Conservation (phyloP, 37 sponge, comb jelly and placozoan species). For the Lycopodina hypogea region DNA sequence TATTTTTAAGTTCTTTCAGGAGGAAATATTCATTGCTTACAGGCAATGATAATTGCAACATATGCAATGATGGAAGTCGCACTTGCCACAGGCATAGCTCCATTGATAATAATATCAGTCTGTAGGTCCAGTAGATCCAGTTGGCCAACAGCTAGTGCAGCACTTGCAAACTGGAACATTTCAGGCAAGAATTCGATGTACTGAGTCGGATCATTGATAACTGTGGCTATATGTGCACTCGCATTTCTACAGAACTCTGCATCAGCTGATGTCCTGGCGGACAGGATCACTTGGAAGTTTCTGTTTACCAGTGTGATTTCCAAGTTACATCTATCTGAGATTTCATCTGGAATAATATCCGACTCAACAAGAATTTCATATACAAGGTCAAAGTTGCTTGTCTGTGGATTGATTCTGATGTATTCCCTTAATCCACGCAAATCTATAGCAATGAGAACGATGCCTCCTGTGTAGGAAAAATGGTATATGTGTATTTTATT, state of each 20-base stretch:
- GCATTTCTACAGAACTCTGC: constrained; percentile 10
- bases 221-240: background rate
- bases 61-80: too few relatives aligned
- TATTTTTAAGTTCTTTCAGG: too few relatives aligned
- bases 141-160: constrained; percentile 3
- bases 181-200: background rate
- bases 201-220: background rate
- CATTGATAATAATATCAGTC: too few relatives aligned
- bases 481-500: background rate
- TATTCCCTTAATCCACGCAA: constrained; percentile 14
- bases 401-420: background rate
- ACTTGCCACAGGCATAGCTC: too few relatives aligned
- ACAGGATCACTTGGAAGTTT: constrained; percentile 22
- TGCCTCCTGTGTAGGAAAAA: constrained; percentile 17
- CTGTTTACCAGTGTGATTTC: constrained; percentile 6
- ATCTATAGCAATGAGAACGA: constrained; percentile 31
- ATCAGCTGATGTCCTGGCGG: background rate
- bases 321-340: constrained; percentile 15
- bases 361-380: background rate
- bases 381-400: constrained; percentile 22
- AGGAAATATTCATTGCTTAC: too few relatives aligned
- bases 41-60: too few relatives aligned
- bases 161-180: constrained; percentile 28
- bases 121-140: too few relatives aligned
- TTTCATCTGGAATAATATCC: constrained; percentile 2